Evolutionary conservation across 2,888 invertebrate species (phyloP).

Genomic region (Cephus runcator): DNA sequence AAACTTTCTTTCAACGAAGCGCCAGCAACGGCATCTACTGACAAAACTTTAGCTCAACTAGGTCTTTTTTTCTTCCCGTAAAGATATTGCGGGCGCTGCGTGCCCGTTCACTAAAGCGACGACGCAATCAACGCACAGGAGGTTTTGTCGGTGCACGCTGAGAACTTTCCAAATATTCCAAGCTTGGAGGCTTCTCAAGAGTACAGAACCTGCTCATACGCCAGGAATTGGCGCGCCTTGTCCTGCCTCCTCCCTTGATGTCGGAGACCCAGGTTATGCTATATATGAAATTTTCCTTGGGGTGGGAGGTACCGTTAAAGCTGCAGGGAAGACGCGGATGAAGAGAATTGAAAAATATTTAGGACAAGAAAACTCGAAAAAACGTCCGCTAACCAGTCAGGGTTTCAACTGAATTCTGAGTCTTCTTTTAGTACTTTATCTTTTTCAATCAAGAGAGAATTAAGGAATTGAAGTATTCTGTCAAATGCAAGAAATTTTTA

Average conservation of each 20-base stretch:
- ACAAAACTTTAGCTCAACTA: background rate
- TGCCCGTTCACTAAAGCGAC: background rate
- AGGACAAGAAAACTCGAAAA: background rate
- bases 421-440: background rate
- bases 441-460: background rate
- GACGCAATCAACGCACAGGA: background rate
- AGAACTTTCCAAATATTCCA: background rate
- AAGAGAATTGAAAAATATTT: background rate
- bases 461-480: background rate
- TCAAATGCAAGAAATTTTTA: constrained; percentile 14
- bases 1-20: constrained; percentile 4
- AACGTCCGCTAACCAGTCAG: background rate
- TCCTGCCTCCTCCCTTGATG: background rate
- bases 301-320: background rate
- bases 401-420: background rate
- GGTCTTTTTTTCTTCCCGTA: background rate
- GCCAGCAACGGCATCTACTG: background rate
- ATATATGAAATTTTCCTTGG: background rate
- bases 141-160: background rate
- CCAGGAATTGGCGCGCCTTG: background rate
- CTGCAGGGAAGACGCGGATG: background rate
- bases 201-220: background rate
- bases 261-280: background rate
- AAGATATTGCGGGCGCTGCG: background rate
- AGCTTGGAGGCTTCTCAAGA: background rate